A percentile compares a stretch with the other conserved stretches of the same genome.
Evolutionary conservation across 2,797 vertebrate genomes (phyloP).

Genomic region (Eupleurogrammus muticus): DNA sequence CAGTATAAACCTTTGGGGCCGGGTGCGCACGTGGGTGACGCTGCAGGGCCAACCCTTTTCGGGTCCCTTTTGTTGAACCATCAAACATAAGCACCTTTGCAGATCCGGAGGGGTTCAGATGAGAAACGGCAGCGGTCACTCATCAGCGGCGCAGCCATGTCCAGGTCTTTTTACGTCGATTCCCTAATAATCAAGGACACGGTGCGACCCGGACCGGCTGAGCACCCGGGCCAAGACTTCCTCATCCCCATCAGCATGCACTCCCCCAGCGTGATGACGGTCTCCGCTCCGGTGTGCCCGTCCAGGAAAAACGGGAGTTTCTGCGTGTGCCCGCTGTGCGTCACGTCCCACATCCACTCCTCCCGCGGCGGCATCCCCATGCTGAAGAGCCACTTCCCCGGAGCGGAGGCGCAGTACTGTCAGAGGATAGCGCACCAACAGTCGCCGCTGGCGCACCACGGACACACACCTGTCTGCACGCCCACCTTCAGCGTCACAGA

Average conservation of each 20-base stretch:
- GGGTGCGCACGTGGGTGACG: conserved; percentile 93
- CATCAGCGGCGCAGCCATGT: conserved; percentile 84
- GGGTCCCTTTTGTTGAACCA: conserved; percentile 96
- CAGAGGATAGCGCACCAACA: conserved; percentile 88
- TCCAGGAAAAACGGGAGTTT: conserved; percentile 94
- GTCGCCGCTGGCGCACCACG: conserved; percentile 85
- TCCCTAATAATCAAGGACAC: conserved; percentile 98
- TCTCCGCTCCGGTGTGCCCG: conserved; percentile 89
- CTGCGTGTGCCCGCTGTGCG: conserved; percentile 96
- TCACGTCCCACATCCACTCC: conserved; percentile 95
- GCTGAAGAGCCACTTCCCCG: conserved; percentile 91
- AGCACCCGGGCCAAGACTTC: conserved; percentile 91
- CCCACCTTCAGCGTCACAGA: conserved; percentile 95
- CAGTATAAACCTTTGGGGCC: conserved; percentile 87
- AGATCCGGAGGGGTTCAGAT: conserved; percentile 87
- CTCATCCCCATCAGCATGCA: conserved; percentile 95
- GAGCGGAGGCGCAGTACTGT: conserved; percentile 89
- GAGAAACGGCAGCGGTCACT: conserved; percentile 68
- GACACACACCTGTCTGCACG: conserved; percentile 82
- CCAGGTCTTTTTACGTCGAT: conserved; percentile 99
- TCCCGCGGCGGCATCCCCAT: conserved; percentile 87
- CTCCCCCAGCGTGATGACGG: conserved; percentile 91
- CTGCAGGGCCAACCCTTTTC: conserved; percentile 94
- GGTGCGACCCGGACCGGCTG: conserved; percentile 86
- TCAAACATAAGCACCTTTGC: conserved; percentile 95